phyloP scores from a whole-genome alignment of 2,113 vertebrate species.

The Phoenicopterus ruber region DNA sequence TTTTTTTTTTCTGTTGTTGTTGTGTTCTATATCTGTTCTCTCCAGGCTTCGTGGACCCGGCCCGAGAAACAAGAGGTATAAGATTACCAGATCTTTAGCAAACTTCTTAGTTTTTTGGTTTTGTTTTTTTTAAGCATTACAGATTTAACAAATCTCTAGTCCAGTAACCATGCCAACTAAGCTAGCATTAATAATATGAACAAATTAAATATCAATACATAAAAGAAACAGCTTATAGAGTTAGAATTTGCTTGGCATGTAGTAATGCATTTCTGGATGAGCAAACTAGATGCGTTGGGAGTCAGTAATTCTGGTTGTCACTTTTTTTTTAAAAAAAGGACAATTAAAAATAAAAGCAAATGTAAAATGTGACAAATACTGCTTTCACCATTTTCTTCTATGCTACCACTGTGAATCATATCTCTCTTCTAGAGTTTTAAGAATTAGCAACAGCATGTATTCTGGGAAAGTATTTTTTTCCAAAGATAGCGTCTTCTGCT shows the following conservation, averaged over 20 bases:
- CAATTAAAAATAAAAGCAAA: not conserved
- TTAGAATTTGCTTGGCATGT: conserved; percentile 56
- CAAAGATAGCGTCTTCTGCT: not conserved
- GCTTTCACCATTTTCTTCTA: not conserved
- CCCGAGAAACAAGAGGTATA: conserved; percentile 98
- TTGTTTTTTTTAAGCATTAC: conserved; percentile 38
- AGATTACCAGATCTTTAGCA: conserved; percentile 82
- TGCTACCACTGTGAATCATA: not conserved
- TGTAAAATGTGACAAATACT: conserved; percentile 12
- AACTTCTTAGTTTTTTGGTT: conserved; percentile 58
- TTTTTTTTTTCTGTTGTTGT: conserved; percentile 75
- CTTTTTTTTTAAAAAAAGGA: not conserved
- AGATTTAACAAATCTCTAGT: conserved; percentile 71
- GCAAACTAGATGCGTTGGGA: conserved; percentile 74
- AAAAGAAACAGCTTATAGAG: conserved; percentile 54
- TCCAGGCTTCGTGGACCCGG: conserved; percentile 99
- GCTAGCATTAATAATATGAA: conserved; percentile 42
- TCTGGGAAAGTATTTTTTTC: not conserved
- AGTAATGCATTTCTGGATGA: conserved; percentile 54
- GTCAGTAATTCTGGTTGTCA: conserved; percentile 2
- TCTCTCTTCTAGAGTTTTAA: not conserved
- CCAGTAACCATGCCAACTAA: conserved; percentile 67
- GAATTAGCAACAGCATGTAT: not conserved
- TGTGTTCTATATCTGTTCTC: conserved; percentile 92
- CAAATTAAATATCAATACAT: not conserved